These are phyloP conservation scores for Acanthopleura granulata DNA, from an alignment of 2,888 invertebrate genomes.

Conservation along the genomic window DNA sequence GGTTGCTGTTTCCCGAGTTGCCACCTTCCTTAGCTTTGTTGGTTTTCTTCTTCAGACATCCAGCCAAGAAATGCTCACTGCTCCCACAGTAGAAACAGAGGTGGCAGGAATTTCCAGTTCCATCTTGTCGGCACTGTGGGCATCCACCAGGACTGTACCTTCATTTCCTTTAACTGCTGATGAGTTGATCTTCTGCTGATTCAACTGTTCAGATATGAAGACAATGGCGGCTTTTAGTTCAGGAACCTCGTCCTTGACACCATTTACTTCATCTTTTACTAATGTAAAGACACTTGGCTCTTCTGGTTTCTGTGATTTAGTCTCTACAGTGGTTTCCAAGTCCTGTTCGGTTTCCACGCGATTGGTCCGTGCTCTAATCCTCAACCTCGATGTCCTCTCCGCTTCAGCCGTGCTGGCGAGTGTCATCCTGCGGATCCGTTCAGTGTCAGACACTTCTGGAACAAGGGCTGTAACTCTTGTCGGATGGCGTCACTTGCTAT, in stretches of 20 bases:
- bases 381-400: too few relatives aligned
- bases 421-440: neutral
- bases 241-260: too few relatives aligned
- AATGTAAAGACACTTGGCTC: neutral
- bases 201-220: neutral
- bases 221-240: neutral
- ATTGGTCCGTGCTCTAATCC: neutral
- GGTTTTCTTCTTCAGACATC: too few relatives aligned
- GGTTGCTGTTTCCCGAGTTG: neutral
- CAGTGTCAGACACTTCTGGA: neutral
- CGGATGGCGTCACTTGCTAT: too few relatives aligned
- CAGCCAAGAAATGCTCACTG: too few relatives aligned
- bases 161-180: neutral
- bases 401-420: neutral
- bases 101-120: too few relatives aligned
- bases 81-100: too few relatives aligned
- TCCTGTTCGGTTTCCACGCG: neutral
- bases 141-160: neutral
- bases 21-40: too few relatives aligned
- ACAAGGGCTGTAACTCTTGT: too few relatives aligned
- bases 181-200: neutral
- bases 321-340: neutral
- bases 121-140: neutral
- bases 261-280: too few relatives aligned
- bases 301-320: neutral